phyloP scores from a whole-genome alignment of 2,113 vertebrate genomes.

The Sprattus sprattus region DNA sequence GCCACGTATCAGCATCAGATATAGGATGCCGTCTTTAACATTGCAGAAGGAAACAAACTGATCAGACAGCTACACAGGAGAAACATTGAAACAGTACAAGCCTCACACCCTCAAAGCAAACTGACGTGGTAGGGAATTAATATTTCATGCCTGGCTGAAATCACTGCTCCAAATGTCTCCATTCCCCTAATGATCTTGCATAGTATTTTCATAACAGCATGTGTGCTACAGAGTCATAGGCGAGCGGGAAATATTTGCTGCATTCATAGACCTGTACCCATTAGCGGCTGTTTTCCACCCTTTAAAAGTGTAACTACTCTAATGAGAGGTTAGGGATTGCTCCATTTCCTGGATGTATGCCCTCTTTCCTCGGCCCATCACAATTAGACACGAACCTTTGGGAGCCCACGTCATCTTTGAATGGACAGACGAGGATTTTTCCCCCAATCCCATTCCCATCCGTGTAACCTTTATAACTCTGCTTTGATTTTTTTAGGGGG shows the following conservation, averaged over 20 bases:
- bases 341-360: conserved; percentile 50
- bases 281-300: conserved; percentile 52
- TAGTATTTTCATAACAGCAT: background rate
- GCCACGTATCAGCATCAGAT: background rate
- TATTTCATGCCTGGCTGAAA: conserved; percentile 52
- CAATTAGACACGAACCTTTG: conserved; percentile 43
- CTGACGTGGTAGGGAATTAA: conserved; percentile 34
- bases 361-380: conserved; percentile 47
- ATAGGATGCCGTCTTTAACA: background rate
- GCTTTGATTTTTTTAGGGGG: conserved; percentile 35
- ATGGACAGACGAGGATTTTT: conserved; percentile 42
- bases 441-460: conserved; percentile 31
- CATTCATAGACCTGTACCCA: conserved; percentile 51
- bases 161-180: conserved; percentile 22
- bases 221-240: background rate
- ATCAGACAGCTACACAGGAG: background rate
- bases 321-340: conserved; percentile 54
- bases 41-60: background rate
- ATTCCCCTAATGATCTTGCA: conserved; percentile 17
- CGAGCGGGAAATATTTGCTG: conserved; percentile 48
- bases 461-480: conserved; percentile 35
- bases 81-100: conserved; percentile 8
- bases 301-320: conserved; percentile 47
- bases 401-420: conserved; percentile 42
- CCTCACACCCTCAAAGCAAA: background rate